Evolutionary conservation across 1,140 invertebrate genomes (phyloP), one percentile per base, ranked within the genome.

Genomic region (Drosophila virilis): DNA sequence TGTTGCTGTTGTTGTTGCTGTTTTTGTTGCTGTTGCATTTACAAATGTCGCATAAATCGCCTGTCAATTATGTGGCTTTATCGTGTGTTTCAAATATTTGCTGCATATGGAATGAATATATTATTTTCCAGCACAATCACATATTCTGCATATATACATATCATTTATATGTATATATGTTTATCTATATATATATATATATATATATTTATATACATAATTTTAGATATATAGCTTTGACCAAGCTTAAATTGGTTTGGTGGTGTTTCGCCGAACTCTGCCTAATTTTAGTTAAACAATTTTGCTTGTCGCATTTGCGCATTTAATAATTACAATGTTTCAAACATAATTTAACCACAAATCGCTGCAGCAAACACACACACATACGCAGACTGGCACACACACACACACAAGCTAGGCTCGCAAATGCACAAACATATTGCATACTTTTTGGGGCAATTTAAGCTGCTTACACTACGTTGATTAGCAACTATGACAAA

Each of bases 21-120:
- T 28, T 28, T 3, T 33, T 55, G 42, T 28, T 57, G 52, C 8
- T 42, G 42, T 42, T 40, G 35, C 48, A 69, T 64, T 79, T 75
- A 60, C 55, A 66, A 74, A 78, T 75, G 80, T 81, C 66, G 57
- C 80, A 83, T 79, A 83, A 84, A 84, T 83, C 75, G 70, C 46
- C 57, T 77, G 80, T 84, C 80, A 83, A 83, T 83, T 83, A 83
- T 77, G 52, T 69, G 77, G 80, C 77, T 84, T 83, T 83, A 83
- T 76, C 77, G 43, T 68, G 45, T 72, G 62, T 66, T 50, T 54
- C 43, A 42, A 37, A 60, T 42, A 73, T 59, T 61, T 13, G 57
- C n/a, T 64, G 60, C 45, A 61, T 51, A 37, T 40, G 64, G 52
- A 74, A 82, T 82, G 77, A 74, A 81, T 78, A 74, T 70, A 74